Base-by-base conservation (phyloP, 2,113 vertebrate genomes). In the Diadophis punctatus region DNA sequence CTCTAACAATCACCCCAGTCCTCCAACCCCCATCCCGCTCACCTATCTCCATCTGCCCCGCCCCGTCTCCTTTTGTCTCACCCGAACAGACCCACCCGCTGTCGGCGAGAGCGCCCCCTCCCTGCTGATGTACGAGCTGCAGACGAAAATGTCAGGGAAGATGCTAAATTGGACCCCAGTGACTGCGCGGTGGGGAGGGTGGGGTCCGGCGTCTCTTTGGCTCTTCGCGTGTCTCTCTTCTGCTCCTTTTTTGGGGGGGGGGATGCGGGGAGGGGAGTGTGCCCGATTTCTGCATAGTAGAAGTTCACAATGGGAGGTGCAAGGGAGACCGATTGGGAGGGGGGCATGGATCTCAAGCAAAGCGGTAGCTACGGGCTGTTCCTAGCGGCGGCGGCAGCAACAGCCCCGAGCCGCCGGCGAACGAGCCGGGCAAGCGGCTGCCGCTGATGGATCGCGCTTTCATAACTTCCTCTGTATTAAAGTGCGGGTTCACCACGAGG, bases 391-490 rank as follows among this genome's bases (percentile, higher is more conserved):
- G 91, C 94, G 90, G 91, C 89, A 91, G 93, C 95, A 91, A 92
- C 95, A 91, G 90, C 95, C 92, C 92, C 94, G 96, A 96, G 96
- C 94, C 51, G 96, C 92, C 58, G 25, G 86, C 86, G 86, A 74
- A 25, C 86, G 86, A 88, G 91, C 86, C 91, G 11, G 68, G 91
- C 80, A 53, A 93, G 94, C 93, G 96, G 96, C 93, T 93, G 96
- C 94, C 96, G 96, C 95, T 97, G 97, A 97, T 97, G 97, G 97
- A 97, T 97, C 95, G 96, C 96, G 96, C 96, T 97, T 97, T 97
- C 97, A 97, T 97, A 97, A 97, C 97, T 97, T 97, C 97, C 97
- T 97, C 97, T 96, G 97, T 97, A 97, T 97, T 97, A 97, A 97
- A 97, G 96, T 68, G 97, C 96, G 95, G 97, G 97, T 97, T 97